phyloP scores from a whole-genome alignment of 2,797 vertebrate species.

The Gymnopithys bicolor region DNA sequence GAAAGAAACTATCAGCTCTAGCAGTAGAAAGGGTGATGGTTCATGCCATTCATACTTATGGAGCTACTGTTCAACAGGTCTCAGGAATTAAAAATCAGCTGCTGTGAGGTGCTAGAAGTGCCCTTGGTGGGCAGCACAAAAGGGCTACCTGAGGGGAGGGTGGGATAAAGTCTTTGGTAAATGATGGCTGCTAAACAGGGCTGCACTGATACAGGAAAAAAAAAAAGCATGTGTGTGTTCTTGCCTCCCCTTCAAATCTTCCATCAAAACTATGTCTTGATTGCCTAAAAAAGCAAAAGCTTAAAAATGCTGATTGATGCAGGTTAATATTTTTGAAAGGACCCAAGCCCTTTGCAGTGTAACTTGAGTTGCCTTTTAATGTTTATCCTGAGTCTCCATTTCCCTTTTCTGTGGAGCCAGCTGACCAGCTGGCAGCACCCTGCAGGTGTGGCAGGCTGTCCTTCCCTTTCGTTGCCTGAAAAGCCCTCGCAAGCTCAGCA shows the following conservation, averaged over 20 bases:
- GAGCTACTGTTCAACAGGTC: background rate
- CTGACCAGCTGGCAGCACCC: conserved; percentile 17
- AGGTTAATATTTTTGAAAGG: background rate
- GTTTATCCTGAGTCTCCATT: background rate
- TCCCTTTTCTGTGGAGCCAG: background rate
- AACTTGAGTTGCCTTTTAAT: background rate
- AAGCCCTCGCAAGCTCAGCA: conserved; percentile 37
- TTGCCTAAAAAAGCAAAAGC: background rate
- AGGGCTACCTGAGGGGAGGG: background rate
- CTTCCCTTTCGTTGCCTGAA: background rate
- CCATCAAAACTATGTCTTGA: background rate
- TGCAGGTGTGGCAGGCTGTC: background rate
- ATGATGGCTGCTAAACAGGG: background rate
- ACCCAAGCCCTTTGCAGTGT: background rate
- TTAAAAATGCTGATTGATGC: background rate
- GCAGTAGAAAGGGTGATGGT: background rate
- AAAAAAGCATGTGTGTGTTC: background rate
- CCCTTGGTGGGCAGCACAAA: background rate
- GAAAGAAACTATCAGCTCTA: background rate
- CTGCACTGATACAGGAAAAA: background rate
- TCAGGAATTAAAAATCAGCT: background rate
- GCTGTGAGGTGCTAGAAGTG: background rate
- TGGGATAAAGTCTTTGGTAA: background rate
- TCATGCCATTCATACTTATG: background rate
- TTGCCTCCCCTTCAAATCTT: background rate